A percentile compares a stretch with the other conserved stretches of the same genome.
These are phyloP conservation scores for Halichoeres trimaculatus DNA, from an alignment of 2,113 vertebrate species.

Conservation along the genomic window DNA sequence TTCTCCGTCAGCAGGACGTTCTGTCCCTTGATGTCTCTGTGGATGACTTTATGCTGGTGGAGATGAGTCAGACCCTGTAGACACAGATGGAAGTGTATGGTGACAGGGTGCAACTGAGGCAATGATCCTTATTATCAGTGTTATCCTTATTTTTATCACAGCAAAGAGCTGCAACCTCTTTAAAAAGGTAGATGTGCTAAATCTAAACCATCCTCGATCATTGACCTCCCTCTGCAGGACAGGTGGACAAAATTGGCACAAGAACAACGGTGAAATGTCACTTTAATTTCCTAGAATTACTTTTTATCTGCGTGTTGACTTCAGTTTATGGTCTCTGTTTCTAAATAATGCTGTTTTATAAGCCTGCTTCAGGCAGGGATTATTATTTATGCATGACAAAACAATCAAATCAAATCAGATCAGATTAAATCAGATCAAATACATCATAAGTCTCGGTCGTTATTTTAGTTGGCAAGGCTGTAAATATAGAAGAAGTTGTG, in stretches of 20 bases:
- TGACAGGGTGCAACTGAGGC: conserved; percentile 31
- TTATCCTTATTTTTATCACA: background rate
- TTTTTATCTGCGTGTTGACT: too few relatives aligned
- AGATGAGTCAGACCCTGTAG: conserved; percentile 91
- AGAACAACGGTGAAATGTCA: too few relatives aligned
- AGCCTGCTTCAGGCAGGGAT: too few relatives aligned
- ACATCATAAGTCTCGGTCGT: background rate
- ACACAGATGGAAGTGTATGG: conserved; percentile 34
- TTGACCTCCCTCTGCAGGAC: background rate
- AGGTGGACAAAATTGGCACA: background rate
- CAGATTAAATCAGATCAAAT: too few relatives aligned
- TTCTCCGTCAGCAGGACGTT: conserved; percentile 93
- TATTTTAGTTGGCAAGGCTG: background rate
- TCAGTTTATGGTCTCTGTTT: too few relatives aligned
- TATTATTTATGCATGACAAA: too few relatives aligned
- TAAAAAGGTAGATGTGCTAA: background rate
- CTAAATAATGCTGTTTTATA: too few relatives aligned
- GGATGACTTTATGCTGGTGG: conserved; percentile 93
- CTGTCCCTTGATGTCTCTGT: conserved; percentile 95
- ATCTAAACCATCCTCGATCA: conserved; percentile 14
- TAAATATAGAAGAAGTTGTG: background rate
- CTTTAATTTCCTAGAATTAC: too few relatives aligned
- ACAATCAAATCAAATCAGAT: too few relatives aligned
- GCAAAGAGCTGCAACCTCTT: background rate
- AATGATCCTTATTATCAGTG: conserved; percentile 21